Percentiles rank a stretch among this genome's conserved stretches.
phyloP scores from a whole-genome alignment of 1,140 invertebrate genomes.

The Monochamus saltuarius region DNA sequence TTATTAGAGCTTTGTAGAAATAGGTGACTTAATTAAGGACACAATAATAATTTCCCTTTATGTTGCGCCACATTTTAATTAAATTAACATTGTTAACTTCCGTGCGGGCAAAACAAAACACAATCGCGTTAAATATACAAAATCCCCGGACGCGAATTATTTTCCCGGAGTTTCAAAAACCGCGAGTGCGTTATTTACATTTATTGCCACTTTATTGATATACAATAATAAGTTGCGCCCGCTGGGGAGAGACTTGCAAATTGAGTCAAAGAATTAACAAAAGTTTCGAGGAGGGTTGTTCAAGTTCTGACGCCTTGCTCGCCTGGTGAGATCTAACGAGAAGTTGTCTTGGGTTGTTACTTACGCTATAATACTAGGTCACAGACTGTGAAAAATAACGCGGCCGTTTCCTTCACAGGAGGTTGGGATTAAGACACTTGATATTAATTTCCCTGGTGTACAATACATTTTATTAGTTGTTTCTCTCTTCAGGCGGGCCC shows the following conservation, averaged over 20 bases:
- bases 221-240: too few relatives aligned
- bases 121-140: too few relatives aligned
- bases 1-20: too few relatives aligned
- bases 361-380: slow-evolving; percentile 43
- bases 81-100: too few relatives aligned
- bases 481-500: slow-evolving; percentile 40
- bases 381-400: slow-evolving; percentile 48
- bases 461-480: slow-evolving; percentile 52
- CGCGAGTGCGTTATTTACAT: too few relatives aligned
- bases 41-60: too few relatives aligned
- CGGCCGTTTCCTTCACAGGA: slow-evolving; percentile 43
- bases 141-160: too few relatives aligned
- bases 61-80: too few relatives aligned
- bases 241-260: slow-evolving; percentile 18
- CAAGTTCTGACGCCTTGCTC: slow-evolving; percentile 18
- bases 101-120: too few relatives aligned
- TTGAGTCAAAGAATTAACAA: slow-evolving; percentile 35
- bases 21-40: too few relatives aligned
- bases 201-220: too few relatives aligned
- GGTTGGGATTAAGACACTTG: slow-evolving; percentile 51
- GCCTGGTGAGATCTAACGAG: slow-evolving; percentile 29
- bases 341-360: slow-evolving; percentile 33
- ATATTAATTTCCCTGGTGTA: slow-evolving; percentile 51
- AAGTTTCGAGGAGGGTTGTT: slow-evolving; percentile 16
- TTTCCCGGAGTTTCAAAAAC: too few relatives aligned